Evolutionary conservation across 2,888 invertebrate genomes (phyloP).

Genomic region (Cabera pusaria): DNA sequence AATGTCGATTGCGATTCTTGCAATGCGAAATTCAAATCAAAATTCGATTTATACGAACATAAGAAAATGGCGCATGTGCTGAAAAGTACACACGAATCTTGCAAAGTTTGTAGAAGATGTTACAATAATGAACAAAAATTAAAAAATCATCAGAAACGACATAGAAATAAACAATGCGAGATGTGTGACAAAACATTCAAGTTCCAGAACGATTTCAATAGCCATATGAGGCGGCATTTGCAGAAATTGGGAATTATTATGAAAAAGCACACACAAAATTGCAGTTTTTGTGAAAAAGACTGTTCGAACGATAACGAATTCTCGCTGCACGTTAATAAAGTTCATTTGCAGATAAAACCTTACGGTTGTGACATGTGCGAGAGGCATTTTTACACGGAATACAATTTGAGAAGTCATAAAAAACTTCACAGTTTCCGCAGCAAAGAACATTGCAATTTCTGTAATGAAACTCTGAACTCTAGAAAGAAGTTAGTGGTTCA

Average conservation of each 20-base stretch:
- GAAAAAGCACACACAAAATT: constrained; percentile 45
- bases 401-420: constrained; percentile 61
- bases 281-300: constrained; percentile 71
- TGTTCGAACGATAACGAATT: constrained; percentile 62
- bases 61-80: constrained; percentile 55
- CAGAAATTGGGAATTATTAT: constrained; percentile 43
- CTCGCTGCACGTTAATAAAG: constrained; percentile 67
- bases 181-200: constrained; percentile 59
- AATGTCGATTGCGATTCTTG: constrained; percentile 54
- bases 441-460: constrained; percentile 63
- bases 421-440: constrained; percentile 53
- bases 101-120: constrained; percentile 54
- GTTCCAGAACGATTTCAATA: constrained; percentile 48
- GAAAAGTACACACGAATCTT: constrained; percentile 42
- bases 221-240: constrained; percentile 60
- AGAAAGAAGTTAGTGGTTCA: constrained; percentile 65
- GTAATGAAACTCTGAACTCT: constrained; percentile 56
- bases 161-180: constrained; percentile 49
- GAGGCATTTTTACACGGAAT: constrained; percentile 63
- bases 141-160: constrained; percentile 46
- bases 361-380: constrained; percentile 75
- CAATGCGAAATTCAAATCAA: constrained; percentile 47
- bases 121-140: constrained; percentile 46
- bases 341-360: constrained; percentile 72
- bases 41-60: constrained; percentile 65